Evolutionary conservation across 2,888 invertebrate genomes (phyloP).

Genomic region (Netelia virgata): DNA sequence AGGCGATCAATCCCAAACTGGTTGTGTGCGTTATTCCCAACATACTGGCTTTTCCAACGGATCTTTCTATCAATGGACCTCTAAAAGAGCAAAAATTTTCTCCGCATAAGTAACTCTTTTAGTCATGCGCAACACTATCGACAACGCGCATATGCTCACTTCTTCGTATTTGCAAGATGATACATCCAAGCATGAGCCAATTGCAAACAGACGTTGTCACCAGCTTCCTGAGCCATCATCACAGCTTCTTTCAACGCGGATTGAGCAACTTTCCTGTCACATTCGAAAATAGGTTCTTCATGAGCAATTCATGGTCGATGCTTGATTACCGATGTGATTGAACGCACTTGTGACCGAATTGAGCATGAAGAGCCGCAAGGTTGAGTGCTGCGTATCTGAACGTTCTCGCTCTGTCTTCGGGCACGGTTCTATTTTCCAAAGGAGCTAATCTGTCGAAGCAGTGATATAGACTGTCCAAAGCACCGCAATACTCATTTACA

Average conservation of each 20-base stretch:
- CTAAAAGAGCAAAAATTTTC: constrained; percentile 75
- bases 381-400: constrained; percentile 96
- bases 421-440: constrained; percentile 84
- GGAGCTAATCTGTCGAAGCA: constrained; percentile 90
- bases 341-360: constrained; percentile 92
- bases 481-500: constrained; percentile 94
- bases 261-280: constrained; percentile 90
- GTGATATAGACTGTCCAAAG: constrained; percentile 92
- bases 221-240: constrained; percentile 94
- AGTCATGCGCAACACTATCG: constrained; percentile 12
- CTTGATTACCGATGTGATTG: constrained; percentile 66
- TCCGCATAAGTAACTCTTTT: constrained; percentile 17
- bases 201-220: constrained; percentile 94
- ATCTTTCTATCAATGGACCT: constrained; percentile 89
- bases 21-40: constrained; percentile 90
- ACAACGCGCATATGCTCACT: constrained; percentile 76
- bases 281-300: constrained; percentile 53
- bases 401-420: constrained; percentile 87
- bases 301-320: constrained; percentile 14
- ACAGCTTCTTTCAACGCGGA: constrained; percentile 95
- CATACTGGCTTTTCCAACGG: constrained; percentile 89
- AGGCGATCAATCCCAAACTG: constrained; percentile 91
- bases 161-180: constrained; percentile 86
- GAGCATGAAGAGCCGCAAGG: constrained; percentile 94
- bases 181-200: constrained; percentile 94